A percentile compares a stretch with the other conserved stretches of the same genome.
These are phyloP conservation scores for Hypomecis atomaria DNA, from an alignment of 2,888 invertebrate species.

Conservation along the genomic window DNA sequence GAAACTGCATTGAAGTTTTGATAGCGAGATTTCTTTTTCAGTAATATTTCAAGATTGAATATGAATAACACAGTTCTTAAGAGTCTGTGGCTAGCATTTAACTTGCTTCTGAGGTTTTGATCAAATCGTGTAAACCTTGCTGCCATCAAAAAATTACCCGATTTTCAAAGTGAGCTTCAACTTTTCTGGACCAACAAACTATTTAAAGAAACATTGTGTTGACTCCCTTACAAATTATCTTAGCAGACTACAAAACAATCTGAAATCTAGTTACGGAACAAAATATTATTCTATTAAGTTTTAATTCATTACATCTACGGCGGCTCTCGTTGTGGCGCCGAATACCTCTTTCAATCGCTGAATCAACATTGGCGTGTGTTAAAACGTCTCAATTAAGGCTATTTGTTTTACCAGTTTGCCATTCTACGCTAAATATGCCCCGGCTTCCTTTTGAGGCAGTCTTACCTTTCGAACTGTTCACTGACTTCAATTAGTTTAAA, in stretches of 20 bases:
- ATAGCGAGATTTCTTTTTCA: not conserved
- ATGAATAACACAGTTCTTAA: too few relatives aligned
- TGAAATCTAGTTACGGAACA: not conserved
- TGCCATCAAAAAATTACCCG: too few relatives aligned
- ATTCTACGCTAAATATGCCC: conserved; percentile 36
- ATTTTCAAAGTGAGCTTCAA: too few relatives aligned
- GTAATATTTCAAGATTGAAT: not conserved
- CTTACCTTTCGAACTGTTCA: conserved; percentile 18
- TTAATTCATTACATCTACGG: not conserved
- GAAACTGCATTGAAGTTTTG: not conserved
- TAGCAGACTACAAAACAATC: not conserved
- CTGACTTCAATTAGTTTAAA: conserved; percentile 23
- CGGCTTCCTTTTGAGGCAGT: conserved; percentile 21
- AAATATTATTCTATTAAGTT: conserved; percentile 2
- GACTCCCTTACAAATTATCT: not conserved
- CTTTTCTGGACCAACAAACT: too few relatives aligned
- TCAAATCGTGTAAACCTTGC: too few relatives aligned
- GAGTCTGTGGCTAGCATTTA: too few relatives aligned
- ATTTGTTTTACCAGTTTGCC: conserved; percentile 49
- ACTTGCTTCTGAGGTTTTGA: too few relatives aligned
- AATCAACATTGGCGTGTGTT: conserved; percentile 51
- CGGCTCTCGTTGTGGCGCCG: not conserved
- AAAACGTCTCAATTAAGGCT: conserved; percentile 54
- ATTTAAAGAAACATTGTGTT: too few relatives aligned
- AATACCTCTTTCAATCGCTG: conserved; percentile 34